Evolutionary conservation across 2,113 vertebrate species (phyloP).

Genomic region (Myotis yumanensis): DNA sequence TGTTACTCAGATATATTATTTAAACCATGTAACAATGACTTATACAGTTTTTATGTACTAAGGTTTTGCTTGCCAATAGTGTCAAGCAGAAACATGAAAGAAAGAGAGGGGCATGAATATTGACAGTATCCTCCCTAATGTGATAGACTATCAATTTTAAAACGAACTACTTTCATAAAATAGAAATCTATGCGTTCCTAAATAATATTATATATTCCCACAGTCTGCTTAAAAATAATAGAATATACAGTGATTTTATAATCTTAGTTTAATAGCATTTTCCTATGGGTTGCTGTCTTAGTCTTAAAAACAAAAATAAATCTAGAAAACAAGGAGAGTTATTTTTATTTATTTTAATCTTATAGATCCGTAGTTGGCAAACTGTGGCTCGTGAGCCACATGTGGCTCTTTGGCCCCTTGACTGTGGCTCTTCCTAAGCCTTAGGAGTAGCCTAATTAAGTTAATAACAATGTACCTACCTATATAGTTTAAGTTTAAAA

Average conservation of each 20-base stretch:
- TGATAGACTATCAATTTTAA: background rate
- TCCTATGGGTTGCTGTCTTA: background rate
- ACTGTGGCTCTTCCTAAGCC: no score
- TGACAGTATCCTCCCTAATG: background rate
- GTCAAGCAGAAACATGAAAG: background rate
- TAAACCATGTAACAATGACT: background rate
- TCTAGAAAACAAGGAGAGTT: background rate
- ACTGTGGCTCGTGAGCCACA: no score
- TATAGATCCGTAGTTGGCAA: background rate
- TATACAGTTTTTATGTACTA: background rate
- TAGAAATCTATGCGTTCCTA: background rate
- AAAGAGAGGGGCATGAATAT: background rate
- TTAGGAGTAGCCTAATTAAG: no score
- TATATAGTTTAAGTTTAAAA: no score
- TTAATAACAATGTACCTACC: no score
- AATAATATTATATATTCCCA: background rate
- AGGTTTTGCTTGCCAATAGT: background rate
- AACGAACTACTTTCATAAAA: constrained; percentile 5
- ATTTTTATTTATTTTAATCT: background rate
- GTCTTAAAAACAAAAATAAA: constrained; percentile 7
- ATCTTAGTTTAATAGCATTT: background rate
- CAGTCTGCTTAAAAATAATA: background rate
- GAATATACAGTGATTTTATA: background rate
- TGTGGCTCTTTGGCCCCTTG: no score
- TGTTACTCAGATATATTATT: background rate